phyloP scores from a whole-genome alignment of 2,797 vertebrate species.

The Siniperca scherzeri region DNA sequence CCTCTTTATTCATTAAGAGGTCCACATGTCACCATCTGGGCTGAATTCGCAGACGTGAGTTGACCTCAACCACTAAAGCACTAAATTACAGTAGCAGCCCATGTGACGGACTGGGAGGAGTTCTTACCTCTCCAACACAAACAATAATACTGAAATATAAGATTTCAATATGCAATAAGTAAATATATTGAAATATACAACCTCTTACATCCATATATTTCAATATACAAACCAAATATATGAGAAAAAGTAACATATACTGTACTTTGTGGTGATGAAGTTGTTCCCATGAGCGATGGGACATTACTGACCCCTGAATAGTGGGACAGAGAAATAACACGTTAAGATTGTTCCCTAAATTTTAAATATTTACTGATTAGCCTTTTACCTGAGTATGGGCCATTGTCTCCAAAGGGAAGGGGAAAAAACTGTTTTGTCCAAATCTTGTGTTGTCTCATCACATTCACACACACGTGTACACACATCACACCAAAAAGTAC shows the following conservation, averaged over 20 bases:
- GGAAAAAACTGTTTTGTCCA: slow-evolving; percentile 4
- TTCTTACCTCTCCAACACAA: slow-evolving; percentile 33
- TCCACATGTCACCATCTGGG: slow-evolving; percentile 22
- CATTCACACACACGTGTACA: slow-evolving; percentile 17
- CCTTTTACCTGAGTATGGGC: slow-evolving; percentile 73
- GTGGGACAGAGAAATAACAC: slow-evolving; percentile 7
- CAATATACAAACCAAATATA: slow-evolving; percentile 53
- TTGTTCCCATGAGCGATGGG: slow-evolving; percentile 7
- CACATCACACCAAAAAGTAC: slow-evolving; percentile 49
- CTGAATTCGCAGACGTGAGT: slow-evolving; percentile 16
- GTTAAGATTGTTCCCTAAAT: slow-evolving; percentile 1
- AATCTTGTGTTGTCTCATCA: slow-evolving; percentile 33
- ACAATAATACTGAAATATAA: slow-evolving; percentile 67
- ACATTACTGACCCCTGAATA: slow-evolving; percentile 16
- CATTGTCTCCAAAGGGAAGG: slow-evolving; percentile 32
- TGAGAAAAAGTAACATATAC: neutral
- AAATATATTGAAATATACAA: slow-evolving; percentile 64
- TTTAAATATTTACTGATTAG: slow-evolving; percentile 51
- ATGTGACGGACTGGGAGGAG: slow-evolving; percentile 26
- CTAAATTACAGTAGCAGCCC: slow-evolving; percentile 72
- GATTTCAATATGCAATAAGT: slow-evolving; percentile 52
- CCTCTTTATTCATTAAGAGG: slow-evolving; percentile 13
- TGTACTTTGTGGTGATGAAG: slow-evolving; percentile 10
- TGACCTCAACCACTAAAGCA: slow-evolving; percentile 65
- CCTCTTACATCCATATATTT: slow-evolving; percentile 42